phyloP scores from a whole-genome alignment of 2,888 invertebrate species.

The Isoperla grammatica region DNA sequence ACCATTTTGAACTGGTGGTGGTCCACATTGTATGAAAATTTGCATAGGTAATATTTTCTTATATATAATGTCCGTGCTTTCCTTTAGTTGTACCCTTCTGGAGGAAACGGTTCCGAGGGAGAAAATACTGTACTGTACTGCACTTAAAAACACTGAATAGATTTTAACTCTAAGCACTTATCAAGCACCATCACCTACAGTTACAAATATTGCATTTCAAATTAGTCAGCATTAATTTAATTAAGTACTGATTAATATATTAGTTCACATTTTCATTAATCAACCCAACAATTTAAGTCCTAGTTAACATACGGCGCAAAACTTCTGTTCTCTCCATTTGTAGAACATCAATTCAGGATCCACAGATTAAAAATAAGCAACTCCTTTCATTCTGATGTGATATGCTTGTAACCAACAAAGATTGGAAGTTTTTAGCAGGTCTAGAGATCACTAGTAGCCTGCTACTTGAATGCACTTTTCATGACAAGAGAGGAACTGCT shows the following conservation, averaged over 20 bases:
- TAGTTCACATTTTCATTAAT: constrained; percentile 1
- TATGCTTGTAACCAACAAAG: constrained; percentile 5
- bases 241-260: constrained; percentile 12
- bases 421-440: background rate
- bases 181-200: constrained; percentile 17
- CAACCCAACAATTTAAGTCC: background rate
- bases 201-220: constrained; percentile 8
- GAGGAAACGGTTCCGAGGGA: background rate
- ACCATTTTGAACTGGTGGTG: constrained; percentile 10
- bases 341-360: background rate
- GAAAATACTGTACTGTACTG: background rate
- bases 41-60: background rate
- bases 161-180: constrained; percentile 13
- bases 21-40: constrained; percentile 4
- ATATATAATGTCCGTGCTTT: background rate
- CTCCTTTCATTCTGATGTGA: background rate
- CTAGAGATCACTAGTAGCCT: constrained; percentile 48
- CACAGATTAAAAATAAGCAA: background rate
- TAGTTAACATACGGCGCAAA: background rate
- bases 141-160: background rate
- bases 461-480: constrained; percentile 93
- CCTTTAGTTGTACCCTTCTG: background rate
- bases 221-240: constrained; percentile 12
- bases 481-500: constrained; percentile 50
- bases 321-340: background rate